Evolutionary conservation across 1,140 invertebrate species (phyloP).

Genomic region (Ridgeia piscesae): DNA sequence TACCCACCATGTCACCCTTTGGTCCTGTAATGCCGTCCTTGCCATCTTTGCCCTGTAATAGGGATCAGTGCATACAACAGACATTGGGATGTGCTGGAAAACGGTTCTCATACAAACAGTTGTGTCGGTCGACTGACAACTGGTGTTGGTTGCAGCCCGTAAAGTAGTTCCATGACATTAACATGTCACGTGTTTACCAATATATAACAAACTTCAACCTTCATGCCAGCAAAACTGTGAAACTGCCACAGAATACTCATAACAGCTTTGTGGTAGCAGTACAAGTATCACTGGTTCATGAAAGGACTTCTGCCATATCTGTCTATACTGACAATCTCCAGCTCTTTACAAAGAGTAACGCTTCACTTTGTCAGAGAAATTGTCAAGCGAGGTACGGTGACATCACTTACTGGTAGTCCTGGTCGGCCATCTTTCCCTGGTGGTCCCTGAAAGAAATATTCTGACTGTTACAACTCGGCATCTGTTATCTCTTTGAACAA

Average conservation of each 20-base stretch:
- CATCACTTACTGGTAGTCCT: slow-evolving; percentile 17
- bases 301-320: neutral
- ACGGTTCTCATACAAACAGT: neutral
- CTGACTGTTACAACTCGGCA: neutral
- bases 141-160: neutral
- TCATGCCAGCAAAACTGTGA: neutral
- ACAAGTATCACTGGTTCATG: neutral
- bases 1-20: neutral
- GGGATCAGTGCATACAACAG: neutral
- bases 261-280: neutral
- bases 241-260: neutral
- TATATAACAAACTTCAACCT: neutral
- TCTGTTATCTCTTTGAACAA: too few relatives aligned
- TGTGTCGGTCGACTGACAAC: too few relatives aligned
- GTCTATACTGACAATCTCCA: neutral
- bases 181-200: neutral
- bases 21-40: neutral
- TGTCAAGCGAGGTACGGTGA: neutral
- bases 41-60: neutral
- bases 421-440: slow-evolving; percentile 18
- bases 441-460: slow-evolving; percentile 10
- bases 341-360: neutral
- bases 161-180: neutral
- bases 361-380: neutral
- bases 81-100: neutral